Evolutionary conservation across 2,113 vertebrate genomes (phyloP).

Genomic region (Sinocyclocheilus rhinocerous): DNA sequence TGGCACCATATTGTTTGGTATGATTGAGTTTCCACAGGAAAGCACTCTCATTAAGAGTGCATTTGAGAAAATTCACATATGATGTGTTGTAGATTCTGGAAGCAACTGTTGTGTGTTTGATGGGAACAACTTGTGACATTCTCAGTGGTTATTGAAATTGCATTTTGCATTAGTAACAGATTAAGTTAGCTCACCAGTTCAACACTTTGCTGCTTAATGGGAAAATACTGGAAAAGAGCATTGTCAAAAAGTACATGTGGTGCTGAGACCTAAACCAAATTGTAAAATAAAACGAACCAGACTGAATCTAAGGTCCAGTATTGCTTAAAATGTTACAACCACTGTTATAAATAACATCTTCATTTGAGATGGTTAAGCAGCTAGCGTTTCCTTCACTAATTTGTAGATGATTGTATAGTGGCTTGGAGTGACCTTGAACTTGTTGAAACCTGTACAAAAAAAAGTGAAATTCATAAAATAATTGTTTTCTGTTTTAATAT

Average conservation of each 20-base stretch:
- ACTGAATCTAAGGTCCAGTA: neutral
- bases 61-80: neutral
- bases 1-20: neutral
- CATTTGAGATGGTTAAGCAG: neutral
- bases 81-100: neutral
- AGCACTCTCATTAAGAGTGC: neutral
- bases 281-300: neutral
- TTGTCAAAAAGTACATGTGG: neutral
- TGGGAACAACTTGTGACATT: neutral
- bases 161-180: neutral
- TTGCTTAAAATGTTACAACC: neutral
- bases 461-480: too few species aligned
- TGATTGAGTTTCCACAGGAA: constrained; percentile 1
- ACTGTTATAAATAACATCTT: neutral
- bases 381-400: neutral
- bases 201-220: neutral
- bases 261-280: neutral
- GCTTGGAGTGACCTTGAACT: neutral
- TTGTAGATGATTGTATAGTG: too few species aligned
- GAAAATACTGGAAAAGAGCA: neutral
- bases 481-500: too few species aligned
- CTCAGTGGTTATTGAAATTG: neutral
- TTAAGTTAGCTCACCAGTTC: neutral
- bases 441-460: too few species aligned
- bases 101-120: neutral